Evolutionary conservation across 1,140 invertebrate genomes (phyloP), one percentile per base, ranked within the genome.

Genomic region (Lerema accius): DNA sequence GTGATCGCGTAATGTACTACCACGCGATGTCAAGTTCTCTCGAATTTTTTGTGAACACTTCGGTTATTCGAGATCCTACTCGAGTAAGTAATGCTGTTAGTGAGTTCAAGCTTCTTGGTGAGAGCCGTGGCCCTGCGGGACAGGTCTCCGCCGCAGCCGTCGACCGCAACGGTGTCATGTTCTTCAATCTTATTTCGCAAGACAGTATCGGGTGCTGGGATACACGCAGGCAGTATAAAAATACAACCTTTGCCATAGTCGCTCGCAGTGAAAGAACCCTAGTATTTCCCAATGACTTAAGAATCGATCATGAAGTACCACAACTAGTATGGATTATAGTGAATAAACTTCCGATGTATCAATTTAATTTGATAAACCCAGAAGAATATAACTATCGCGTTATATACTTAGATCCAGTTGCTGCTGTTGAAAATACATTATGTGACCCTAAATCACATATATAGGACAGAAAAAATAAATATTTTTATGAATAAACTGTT

Each of bases 131-230:
- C 23, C 70, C 89, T 56, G 90, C 80, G 40, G 94, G 95, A 0
- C 96, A 96, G 45, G 93, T 95, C 0, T 95, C 95, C 0, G 94
- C 94, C 1, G 94, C 94, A 9, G 94, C 93, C 0, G 94, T 96
- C 60, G 94, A 95, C 69, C 91, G 91, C 58, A 94, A 95, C 73
- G 95, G 95, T n/a, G 91, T 96, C 1, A 94, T 96, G 93, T 96
- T 95, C 84, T 96, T 94, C 73, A 96, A 95, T 73, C 93, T 96
- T 83, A 94, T 96, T 23, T 94, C 94, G 10, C 91, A 92, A 32
- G 94, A 96, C 77, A 93, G 94, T 40, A 92, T 97, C 5, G 95
- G 95, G 60, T 97, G 96, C 82, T 97, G 95, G 96, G 94, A 97
- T 72, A 95, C 94, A 1, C 89, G 92, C 1, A 95, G 95, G 66